Evolutionary conservation across 1,140 invertebrate species (phyloP).

Genomic region (Drosophila grimshawi): DNA sequence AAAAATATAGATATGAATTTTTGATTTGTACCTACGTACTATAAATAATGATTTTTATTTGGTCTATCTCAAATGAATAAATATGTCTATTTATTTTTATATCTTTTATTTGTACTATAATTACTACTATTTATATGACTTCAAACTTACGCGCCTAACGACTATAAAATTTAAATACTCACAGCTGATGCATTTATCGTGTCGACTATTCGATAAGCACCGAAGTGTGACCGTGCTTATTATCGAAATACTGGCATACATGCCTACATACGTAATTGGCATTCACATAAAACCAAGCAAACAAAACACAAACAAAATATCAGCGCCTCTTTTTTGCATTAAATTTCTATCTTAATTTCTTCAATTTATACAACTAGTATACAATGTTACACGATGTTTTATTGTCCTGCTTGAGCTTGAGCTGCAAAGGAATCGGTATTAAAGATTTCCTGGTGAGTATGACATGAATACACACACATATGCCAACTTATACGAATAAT

Average conservation of each 20-base stretch:
- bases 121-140: too few species aligned
- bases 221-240: constrained; percentile 19
- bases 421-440: constrained; percentile 45
- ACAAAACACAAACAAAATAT: not conserved
- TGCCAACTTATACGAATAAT: not conserved
- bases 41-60: too few species aligned
- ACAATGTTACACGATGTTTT: constrained; percentile 79
- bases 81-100: too few species aligned
- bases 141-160: not conserved
- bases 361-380: not conserved
- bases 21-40: too few species aligned
- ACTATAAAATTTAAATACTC: constrained; percentile 6
- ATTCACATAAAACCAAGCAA: constrained; percentile 15
- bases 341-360: not conserved
- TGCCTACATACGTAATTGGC: constrained; percentile 2
- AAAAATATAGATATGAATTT: too few species aligned
- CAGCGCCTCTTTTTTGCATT: constrained; percentile 2
- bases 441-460: constrained; percentile 65
- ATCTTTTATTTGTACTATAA: too few species aligned
- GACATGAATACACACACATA: not conserved
- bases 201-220: not conserved
- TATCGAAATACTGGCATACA: constrained; percentile 2
- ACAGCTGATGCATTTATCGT: constrained; percentile 1
- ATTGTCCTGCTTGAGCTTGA: constrained; percentile 66
- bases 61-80: too few species aligned